Conservation (phyloP, 2,888 invertebrate species). For the Trissolcus japonicus region DNA sequence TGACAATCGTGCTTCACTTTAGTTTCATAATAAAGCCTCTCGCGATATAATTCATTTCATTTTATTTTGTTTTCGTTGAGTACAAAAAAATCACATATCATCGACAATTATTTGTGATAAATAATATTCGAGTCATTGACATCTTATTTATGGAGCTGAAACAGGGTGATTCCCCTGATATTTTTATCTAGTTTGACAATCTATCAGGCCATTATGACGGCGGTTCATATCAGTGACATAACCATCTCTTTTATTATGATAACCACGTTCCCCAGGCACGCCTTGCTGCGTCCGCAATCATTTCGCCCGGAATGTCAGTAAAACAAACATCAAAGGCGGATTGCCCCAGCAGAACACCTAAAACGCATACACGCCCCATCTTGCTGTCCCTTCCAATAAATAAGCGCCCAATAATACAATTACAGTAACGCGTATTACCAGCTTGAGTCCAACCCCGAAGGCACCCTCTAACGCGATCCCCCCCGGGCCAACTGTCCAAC, state of each 20-base stretch:
- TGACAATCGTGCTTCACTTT: too few relatives aligned
- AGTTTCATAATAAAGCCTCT: too few relatives aligned
- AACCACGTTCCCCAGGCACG: constrained; percentile 20
- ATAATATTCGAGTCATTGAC: neutral
- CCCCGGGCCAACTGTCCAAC: constrained; percentile 39
- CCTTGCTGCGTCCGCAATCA: constrained; percentile 38
- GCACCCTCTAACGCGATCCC: constrained; percentile 29
- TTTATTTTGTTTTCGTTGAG: too few relatives aligned
- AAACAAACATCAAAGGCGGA: constrained; percentile 51
- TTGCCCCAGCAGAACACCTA: constrained; percentile 17
- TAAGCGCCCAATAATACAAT: constrained; percentile 48
- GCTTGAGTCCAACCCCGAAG: constrained; percentile 38
- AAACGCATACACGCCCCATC: constrained; percentile 26
- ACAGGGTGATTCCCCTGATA: constrained; percentile 6
- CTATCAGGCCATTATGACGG: constrained; percentile 27
- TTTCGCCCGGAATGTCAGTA: constrained; percentile 31
- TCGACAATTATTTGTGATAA: neutral
- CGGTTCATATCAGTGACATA: constrained; percentile 15
- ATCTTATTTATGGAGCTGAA: constrained; percentile 12
- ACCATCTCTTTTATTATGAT: constrained; percentile 50
- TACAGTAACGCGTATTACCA: constrained; percentile 37
- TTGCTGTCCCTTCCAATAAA: constrained; percentile 42
- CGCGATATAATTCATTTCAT: too few relatives aligned
- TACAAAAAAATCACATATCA: neutral
- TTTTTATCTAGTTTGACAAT: constrained; percentile 29